Evolutionary conservation across 2,888 invertebrate genomes (phyloP).

Genomic region (Itoplectis maculator): DNA sequence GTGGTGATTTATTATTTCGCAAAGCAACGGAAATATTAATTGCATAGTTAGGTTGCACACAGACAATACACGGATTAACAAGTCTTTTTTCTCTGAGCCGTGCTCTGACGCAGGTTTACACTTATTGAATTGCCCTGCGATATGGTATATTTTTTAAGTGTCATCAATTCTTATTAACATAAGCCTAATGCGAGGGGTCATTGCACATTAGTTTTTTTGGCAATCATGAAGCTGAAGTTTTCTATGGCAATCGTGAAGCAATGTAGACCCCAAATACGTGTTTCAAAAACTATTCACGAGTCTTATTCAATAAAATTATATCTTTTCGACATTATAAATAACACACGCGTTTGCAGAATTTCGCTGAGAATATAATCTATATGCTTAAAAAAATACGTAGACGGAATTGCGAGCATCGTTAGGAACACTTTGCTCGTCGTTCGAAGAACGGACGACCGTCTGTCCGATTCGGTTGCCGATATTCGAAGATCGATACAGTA

Average conservation of each 20-base stretch:
- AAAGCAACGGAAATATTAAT: slow-evolving; percentile 63
- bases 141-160: slow-evolving; percentile 82
- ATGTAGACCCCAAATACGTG: too few relatives aligned
- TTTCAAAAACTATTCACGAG: too few relatives aligned
- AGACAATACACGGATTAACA: slow-evolving; percentile 33
- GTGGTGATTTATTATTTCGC: slow-evolving; percentile 68
- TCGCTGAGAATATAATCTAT: background rate
- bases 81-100: slow-evolving; percentile 75
- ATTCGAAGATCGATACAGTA: too few relatives aligned
- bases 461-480: background rate
- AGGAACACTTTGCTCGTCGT: slow-evolving; percentile 37
- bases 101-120: slow-evolving; percentile 78
- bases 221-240: too few relatives aligned
- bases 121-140: slow-evolving; percentile 76
- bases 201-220: too few relatives aligned
- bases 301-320: too few relatives aligned
- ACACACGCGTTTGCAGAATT: background rate
- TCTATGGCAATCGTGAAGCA: too few relatives aligned
- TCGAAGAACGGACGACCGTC: slow-evolving; percentile 5
- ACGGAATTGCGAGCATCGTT: slow-evolving; percentile 32
- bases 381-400: too few relatives aligned
- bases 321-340: too few relatives aligned
- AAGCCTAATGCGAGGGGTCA: slow-evolving; percentile 76
- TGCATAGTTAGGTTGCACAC: slow-evolving; percentile 33
- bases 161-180: slow-evolving; percentile 82